Conservation (phyloP, 2,797 vertebrate species). For the Sebastes hubbsi region DNA sequence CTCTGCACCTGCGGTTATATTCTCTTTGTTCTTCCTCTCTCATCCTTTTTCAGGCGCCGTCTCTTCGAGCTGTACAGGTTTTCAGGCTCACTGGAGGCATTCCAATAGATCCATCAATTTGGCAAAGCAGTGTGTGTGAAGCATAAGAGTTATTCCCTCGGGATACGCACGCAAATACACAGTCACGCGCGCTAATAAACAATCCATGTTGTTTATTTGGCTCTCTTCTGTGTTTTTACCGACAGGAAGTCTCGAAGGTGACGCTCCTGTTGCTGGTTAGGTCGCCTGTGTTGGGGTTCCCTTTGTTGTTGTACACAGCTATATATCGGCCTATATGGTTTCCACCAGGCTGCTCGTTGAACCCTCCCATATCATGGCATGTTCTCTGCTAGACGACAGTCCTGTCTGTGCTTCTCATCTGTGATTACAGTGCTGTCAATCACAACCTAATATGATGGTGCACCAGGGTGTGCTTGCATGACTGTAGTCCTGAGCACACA, state of each 20-base stretch:
- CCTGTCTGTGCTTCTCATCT: constrained; percentile 21
- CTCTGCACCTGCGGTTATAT: constrained; percentile 48
- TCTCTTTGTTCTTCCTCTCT: constrained; percentile 58
- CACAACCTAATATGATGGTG: constrained; percentile 12
- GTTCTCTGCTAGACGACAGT: constrained; percentile 9
- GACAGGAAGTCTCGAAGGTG: constrained; percentile 44
- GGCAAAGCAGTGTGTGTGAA: constrained; percentile 79
- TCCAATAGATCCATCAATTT: constrained; percentile 83
- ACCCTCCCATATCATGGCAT: constrained; percentile 23
- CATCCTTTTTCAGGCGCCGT: constrained; percentile 49
- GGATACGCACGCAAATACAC: constrained; percentile 56
- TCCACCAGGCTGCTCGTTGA: constrained; percentile 19
- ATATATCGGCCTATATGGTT: constrained; percentile 1
- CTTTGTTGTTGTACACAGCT: constrained; percentile 19
- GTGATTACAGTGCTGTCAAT: constrained; percentile 57
- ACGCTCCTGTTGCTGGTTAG: constrained; percentile 12
- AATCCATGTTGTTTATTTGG: constrained; percentile 61
- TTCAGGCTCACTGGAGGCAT: constrained; percentile 78
- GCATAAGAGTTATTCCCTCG: constrained; percentile 71
- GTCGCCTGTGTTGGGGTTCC: constrained; percentile 15
- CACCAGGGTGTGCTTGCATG: constrained; percentile 13
- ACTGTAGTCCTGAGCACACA: not conserved
- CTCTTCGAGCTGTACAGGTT: constrained; percentile 68
- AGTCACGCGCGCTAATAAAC: constrained; percentile 45
- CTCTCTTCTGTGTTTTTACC: constrained; percentile 43